A percentile compares a stretch with the other conserved stretches of the same genome.
These are phyloP conservation scores for Neopipo cinnamomea DNA, from an alignment of 2,113 vertebrate species.

Conservation along the genomic window DNA sequence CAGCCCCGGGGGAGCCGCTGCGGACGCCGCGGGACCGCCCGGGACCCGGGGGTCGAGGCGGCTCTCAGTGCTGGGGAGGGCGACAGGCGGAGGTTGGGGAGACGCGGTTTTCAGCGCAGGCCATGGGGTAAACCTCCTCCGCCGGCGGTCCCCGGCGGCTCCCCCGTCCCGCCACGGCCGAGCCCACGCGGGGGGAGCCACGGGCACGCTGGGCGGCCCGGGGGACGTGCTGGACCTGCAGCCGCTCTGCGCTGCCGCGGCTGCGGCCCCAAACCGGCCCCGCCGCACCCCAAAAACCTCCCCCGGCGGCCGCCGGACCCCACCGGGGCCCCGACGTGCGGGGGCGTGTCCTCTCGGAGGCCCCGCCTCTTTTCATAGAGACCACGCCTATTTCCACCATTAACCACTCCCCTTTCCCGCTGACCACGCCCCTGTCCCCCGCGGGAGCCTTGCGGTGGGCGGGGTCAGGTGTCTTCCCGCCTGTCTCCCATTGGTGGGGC, in stretches of 20 bases:
- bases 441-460: accelerated
- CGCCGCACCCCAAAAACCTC: not conserved
- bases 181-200: not conserved
- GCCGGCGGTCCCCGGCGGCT: not conserved
- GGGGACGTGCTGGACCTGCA: not conserved
- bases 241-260: not conserved
- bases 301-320: not conserved
- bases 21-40: not conserved
- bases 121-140: not conserved
- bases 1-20: not conserved
- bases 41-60: too few species aligned
- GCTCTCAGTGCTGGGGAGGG: accelerated
- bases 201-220: too few species aligned
- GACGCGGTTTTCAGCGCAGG: not conserved
- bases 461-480: not conserved
- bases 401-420: accelerated
- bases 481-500: not conserved
- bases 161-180: not conserved
- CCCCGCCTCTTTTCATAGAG: accelerated
- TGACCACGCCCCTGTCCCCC: not conserved
- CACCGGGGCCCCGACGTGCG: not conserved
- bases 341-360: accelerated
- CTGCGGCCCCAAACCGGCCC: not conserved
- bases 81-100: not conserved
- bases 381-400: accelerated